These are phyloP conservation scores for Larimichthys crocea DNA, from an alignment of 2,113 vertebrate genomes.

Conservation along the genomic window DNA sequence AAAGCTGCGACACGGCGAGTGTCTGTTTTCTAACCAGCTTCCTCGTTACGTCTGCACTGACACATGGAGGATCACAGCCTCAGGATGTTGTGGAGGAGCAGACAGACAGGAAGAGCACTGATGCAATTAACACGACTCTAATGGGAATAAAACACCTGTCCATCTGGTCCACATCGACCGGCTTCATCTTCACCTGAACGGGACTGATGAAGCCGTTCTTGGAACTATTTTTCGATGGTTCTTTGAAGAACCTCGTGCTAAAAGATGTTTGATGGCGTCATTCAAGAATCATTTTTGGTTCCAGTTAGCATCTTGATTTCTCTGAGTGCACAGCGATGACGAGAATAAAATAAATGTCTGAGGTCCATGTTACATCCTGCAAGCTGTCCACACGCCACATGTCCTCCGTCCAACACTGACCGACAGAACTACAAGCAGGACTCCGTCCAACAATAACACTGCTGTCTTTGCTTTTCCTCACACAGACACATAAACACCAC, in stretches of 20 bases:
- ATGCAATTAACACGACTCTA: neutral
- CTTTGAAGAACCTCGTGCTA: no score
- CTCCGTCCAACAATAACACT: slow-evolving; percentile 47
- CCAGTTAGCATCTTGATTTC: no score
- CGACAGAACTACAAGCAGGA: neutral
- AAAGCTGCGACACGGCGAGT: no score
- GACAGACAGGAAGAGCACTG: neutral
- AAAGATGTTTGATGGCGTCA: no score
- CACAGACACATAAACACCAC: slow-evolving; percentile 13
- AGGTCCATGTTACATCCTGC: neutral
- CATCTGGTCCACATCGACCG: neutral
- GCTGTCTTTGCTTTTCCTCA: slow-evolving; percentile 25
- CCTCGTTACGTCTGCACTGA: neutral
- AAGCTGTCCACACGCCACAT: neutral
- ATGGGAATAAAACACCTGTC: neutral
- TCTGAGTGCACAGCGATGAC: neutral
- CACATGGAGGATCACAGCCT: neutral
- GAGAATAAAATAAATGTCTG: neutral
- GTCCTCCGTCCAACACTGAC: slow-evolving; percentile 10
- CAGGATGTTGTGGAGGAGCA: slow-evolving; percentile 11
- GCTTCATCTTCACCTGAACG: neutral
- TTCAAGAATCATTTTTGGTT: no score
- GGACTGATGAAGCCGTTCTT: neutral
- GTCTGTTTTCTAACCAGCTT: neutral
- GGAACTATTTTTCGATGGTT: no score